These are phyloP conservation scores for Phrynocephalus versicolor DNA, from an alignment of 2,113 vertebrate genomes.

Conservation along the genomic window DNA sequence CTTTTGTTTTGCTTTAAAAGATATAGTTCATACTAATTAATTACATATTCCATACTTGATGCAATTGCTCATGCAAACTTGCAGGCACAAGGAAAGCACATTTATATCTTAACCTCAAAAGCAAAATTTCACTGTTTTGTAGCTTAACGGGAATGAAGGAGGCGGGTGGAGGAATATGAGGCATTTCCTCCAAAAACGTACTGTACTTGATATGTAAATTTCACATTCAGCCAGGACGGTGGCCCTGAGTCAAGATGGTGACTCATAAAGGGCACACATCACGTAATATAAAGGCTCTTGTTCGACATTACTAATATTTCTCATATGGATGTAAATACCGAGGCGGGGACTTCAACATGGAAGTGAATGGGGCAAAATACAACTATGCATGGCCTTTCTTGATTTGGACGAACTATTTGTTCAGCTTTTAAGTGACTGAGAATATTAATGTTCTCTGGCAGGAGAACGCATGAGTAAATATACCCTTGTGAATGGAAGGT, in stretches of 20 bases:
- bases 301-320: slow-evolving; percentile 70
- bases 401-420: slow-evolving; percentile 41
- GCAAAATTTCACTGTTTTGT: slow-evolving; percentile 31
- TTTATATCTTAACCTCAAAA: slow-evolving; percentile 35
- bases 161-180: slow-evolving; percentile 4
- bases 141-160: slow-evolving; percentile 38
- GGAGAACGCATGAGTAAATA: background rate
- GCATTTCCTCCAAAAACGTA: background rate
- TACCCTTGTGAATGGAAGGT: background rate
- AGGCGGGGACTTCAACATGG: slow-evolving; percentile 65
- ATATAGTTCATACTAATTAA: background rate
- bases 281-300: slow-evolving; percentile 50
- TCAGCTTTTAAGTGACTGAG: slow-evolving; percentile 46
- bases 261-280: background rate
- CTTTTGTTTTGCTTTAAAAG: too few relatives aligned
- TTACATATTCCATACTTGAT: background rate
- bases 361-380: slow-evolving; percentile 76
- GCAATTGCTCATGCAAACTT: background rate
- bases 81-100: background rate
- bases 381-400: slow-evolving; percentile 53
- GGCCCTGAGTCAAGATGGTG: background rate
- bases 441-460: slow-evolving; percentile 28
- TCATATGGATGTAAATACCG: slow-evolving; percentile 77
- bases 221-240: background rate
- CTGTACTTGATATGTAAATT: background rate